phyloP scores from a whole-genome alignment of 2,113 vertebrate genomes.

The Neogale vison region DNA sequence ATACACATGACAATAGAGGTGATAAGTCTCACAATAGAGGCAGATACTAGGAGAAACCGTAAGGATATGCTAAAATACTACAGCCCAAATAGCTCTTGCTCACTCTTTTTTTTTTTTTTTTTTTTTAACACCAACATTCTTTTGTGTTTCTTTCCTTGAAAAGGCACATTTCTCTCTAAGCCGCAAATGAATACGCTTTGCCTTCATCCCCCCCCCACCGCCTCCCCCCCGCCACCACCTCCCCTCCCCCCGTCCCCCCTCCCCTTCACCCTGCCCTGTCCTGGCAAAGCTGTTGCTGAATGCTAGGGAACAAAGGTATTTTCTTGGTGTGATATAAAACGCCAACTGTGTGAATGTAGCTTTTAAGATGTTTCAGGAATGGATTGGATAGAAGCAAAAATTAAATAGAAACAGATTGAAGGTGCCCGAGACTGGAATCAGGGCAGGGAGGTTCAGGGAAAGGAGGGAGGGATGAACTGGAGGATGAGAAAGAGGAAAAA shows the following conservation, averaged over 20 bases:
- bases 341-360: background rate
- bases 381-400: background rate
- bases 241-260: fast-evolving
- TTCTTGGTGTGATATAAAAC: background rate
- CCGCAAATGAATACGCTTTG: background rate
- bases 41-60: background rate
- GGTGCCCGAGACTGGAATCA: background rate
- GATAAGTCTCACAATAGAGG: constrained; percentile 29
- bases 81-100: background rate
- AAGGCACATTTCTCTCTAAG: background rate
- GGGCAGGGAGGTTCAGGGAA: background rate
- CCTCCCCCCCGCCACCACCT: too few species aligned
- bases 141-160: constrained; percentile 37
- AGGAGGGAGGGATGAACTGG: background rate
- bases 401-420: background rate
- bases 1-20: background rate
- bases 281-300: background rate
- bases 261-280: background rate
- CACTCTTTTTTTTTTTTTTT: background rate
- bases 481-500: background rate
- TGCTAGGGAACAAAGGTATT: background rate
- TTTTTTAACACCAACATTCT: background rate
- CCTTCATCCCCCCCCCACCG: background rate
- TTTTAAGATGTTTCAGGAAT: background rate
- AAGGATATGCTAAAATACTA: background rate